These are phyloP conservation scores for Drosophila setosimentum DNA, from an alignment of 2,888 invertebrate genomes.

Conservation along the genomic window DNA sequence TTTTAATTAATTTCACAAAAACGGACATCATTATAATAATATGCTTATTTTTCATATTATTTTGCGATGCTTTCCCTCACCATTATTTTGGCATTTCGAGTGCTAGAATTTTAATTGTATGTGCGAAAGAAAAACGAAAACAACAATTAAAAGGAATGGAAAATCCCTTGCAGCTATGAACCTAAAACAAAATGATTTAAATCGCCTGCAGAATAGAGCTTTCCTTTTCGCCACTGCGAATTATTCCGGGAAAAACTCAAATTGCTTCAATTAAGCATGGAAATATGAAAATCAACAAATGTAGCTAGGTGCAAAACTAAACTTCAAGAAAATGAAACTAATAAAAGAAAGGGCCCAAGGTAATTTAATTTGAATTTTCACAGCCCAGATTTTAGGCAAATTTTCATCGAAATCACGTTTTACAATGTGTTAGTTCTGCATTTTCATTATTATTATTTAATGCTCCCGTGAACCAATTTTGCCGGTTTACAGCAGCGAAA, in stretches of 20 bases:
- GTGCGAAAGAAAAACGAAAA: constrained; percentile 28
- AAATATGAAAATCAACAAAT: constrained; percentile 51
- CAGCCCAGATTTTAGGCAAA: constrained; percentile 11
- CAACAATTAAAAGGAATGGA: constrained; percentile 32
- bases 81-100: constrained; percentile 64
- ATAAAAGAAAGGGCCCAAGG: constrained; percentile 10
- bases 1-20: constrained; percentile 69
- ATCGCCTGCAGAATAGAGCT: constrained; percentile 23
- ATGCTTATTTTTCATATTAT: constrained; percentile 41
- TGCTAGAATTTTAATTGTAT: constrained; percentile 55
- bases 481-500: constrained; percentile 25
- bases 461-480: constrained; percentile 57
- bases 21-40: constrained; percentile 67
- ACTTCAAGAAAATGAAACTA: not conserved
- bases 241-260: constrained; percentile 35
- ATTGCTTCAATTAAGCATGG: constrained; percentile 47
- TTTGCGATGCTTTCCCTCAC: constrained; percentile 33
- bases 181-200: constrained; percentile 53
- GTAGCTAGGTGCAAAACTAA: constrained; percentile 35
- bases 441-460: constrained; percentile 61
- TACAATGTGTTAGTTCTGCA: constrained; percentile 39
- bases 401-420: constrained; percentile 18
- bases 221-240: constrained; percentile 25
- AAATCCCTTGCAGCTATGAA: constrained; percentile 44
- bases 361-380: constrained; percentile 28